These are phyloP conservation scores for Dasypolia templi DNA, from an alignment of 2,888 invertebrate species.

Conservation along the genomic window DNA sequence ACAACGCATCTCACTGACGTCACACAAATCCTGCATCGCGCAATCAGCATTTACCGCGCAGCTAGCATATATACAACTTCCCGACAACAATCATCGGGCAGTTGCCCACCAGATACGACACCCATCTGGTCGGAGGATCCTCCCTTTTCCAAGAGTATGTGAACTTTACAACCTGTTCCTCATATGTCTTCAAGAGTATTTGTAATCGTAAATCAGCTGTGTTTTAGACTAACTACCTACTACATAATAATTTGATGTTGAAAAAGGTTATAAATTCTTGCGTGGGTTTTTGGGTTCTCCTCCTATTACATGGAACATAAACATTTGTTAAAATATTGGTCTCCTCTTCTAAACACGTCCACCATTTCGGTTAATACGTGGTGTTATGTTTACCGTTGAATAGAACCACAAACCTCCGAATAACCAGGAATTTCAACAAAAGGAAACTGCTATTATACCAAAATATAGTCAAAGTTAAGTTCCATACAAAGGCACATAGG, in stretches of 20 bases:
- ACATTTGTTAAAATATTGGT: background rate
- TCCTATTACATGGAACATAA: background rate
- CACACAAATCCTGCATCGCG: no score
- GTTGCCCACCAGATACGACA: no score
- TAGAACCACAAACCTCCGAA: background rate
- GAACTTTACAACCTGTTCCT: no score
- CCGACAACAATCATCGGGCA: no score
- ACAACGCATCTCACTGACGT: no score
- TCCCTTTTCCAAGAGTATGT: no score
- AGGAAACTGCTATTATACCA: slow-evolving; percentile 1
- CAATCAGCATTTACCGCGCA: no score
- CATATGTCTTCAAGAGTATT: no score
- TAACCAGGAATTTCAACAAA: slow-evolving; percentile 8
- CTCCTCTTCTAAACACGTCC: background rate
- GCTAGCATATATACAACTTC: no score
- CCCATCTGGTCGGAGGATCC: no score
- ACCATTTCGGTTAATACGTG: background rate
- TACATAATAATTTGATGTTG: background rate
- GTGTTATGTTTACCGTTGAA: background rate
- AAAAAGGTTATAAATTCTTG: background rate
- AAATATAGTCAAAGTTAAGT: slow-evolving; percentile 6
- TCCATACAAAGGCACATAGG: slow-evolving; percentile 10
- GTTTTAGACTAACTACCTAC: background rate
- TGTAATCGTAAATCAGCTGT: background rate
- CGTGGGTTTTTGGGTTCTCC: background rate